Evolutionary conservation across 2,888 invertebrate genomes (phyloP).

Genomic region (Diaphora mendica): DNA sequence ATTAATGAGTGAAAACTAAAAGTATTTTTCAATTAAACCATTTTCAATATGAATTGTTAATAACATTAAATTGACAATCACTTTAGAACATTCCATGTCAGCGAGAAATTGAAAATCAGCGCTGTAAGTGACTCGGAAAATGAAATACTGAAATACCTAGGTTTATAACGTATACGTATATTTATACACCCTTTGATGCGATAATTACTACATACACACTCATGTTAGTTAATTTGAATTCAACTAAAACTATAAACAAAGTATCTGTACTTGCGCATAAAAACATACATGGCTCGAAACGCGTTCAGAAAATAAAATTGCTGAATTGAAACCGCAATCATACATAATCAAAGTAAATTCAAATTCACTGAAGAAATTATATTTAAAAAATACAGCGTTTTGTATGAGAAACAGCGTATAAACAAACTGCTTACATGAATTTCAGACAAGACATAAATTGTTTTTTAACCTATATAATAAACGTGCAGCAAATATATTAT

Average conservation of each 20-base stretch:
- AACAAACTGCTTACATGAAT: neutral
- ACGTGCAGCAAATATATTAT: neutral
- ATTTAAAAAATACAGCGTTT: neutral
- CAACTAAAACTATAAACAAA: neutral
- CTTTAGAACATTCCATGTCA: too few species aligned
- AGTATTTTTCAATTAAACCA: neutral
- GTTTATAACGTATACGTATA: neutral
- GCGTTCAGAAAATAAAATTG: neutral
- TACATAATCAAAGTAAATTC: neutral
- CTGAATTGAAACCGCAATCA: neutral
- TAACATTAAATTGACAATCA: neutral
- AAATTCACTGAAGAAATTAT: neutral
- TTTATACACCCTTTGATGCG: neutral
- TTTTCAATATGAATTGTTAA: neutral
- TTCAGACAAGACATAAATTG: neutral
- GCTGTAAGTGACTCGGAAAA: neutral
- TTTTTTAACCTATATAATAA: neutral
- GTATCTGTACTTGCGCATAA: neutral
- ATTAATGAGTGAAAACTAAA: conserved; percentile 48
- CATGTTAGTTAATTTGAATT: neutral
- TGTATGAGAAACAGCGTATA: neutral
- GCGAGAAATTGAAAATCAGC: neutral
- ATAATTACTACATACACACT: neutral
- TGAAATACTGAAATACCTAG: neutral
- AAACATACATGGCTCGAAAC: neutral